Percentiles rank a stretch among this genome's conserved stretches.
Conservation (phyloP, 2,888 invertebrate genomes). For the Agelastica alni region DNA sequence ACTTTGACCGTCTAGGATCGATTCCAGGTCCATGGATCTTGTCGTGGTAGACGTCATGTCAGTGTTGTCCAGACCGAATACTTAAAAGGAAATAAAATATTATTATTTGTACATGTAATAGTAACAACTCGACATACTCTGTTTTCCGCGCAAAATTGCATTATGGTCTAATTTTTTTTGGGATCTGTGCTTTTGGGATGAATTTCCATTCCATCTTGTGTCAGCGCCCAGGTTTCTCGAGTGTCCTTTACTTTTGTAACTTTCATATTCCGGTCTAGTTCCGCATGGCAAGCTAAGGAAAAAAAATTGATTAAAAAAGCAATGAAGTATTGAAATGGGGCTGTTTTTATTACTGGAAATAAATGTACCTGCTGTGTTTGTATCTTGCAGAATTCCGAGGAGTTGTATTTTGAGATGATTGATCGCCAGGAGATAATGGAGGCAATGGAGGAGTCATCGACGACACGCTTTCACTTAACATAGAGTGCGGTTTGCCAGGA, state of each 20-base stretch:
- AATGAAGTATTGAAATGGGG: not conserved
- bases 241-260: conserved; percentile 55
- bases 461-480: conserved; percentile 67
- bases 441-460: conserved; percentile 80
- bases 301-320: not conserved
- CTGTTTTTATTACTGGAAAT: too few relatives aligned
- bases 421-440: conserved; percentile 71
- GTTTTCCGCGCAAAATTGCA: conserved; percentile 61
- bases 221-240: conserved; percentile 44
- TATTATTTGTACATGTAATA: not conserved
- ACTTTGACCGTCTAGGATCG: conserved; percentile 71
- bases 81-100: conserved; percentile 57
- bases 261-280: conserved; percentile 63
- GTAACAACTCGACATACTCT: conserved; percentile 53
- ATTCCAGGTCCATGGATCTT: conserved; percentile 75
- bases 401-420: conserved; percentile 56
- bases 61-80: conserved; percentile 73
- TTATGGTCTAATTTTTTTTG: conserved; percentile 62
- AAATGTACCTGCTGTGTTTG: conserved; percentile 54
- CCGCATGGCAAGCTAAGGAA: conserved; percentile 67
- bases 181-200: conserved; percentile 59
- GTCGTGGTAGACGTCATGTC: conserved; percentile 82
- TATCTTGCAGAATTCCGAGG: conserved; percentile 56
- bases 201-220: conserved; percentile 49
- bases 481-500: conserved; percentile 67